These are phyloP conservation scores for Polyploca ridens DNA, from an alignment of 2,888 invertebrate genomes.

Conservation along the genomic window DNA sequence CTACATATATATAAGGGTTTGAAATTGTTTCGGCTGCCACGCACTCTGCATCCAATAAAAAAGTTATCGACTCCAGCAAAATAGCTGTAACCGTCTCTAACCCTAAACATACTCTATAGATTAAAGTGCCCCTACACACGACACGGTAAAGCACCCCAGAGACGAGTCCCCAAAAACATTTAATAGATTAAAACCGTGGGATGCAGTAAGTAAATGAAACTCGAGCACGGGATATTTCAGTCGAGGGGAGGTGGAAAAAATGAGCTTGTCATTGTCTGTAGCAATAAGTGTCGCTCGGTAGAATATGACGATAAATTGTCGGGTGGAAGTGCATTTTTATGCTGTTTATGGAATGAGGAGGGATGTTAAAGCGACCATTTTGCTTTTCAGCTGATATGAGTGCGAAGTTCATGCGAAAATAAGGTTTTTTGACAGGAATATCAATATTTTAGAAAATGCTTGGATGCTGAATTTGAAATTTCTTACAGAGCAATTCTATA, in stretches of 20 bases:
- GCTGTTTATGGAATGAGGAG: constrained; percentile 29
- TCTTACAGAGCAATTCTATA: too few relatives aligned
- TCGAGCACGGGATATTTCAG: constrained; percentile 16
- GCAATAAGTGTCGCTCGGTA: constrained; percentile 10
- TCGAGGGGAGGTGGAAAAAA: constrained; percentile 27
- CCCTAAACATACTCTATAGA: background rate
- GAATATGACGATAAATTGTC: constrained; percentile 28
- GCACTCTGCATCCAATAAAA: background rate
- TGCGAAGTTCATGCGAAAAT: background rate
- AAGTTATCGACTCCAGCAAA: background rate
- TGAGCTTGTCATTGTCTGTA: constrained; percentile 25
- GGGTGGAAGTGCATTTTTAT: constrained; percentile 30
- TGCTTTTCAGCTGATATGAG: background rate
- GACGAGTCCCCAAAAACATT: constrained; percentile 17
- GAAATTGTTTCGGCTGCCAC: too few relatives aligned
- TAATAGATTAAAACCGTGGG: constrained; percentile 36
- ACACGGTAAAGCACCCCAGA: background rate
- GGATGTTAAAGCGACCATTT: constrained; percentile 12
- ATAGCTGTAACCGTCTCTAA: background rate
- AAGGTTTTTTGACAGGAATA: background rate
- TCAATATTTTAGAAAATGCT: too few relatives aligned
- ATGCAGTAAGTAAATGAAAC: constrained; percentile 29
- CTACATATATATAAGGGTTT: too few relatives aligned
- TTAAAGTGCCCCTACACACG: background rate
- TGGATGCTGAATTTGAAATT: too few relatives aligned